A percentile compares a stretch with the other conserved stretches of the same genome.
Conservation (phyloP, 2,113 vertebrate species). For the Pelobates fuscus region DNA sequence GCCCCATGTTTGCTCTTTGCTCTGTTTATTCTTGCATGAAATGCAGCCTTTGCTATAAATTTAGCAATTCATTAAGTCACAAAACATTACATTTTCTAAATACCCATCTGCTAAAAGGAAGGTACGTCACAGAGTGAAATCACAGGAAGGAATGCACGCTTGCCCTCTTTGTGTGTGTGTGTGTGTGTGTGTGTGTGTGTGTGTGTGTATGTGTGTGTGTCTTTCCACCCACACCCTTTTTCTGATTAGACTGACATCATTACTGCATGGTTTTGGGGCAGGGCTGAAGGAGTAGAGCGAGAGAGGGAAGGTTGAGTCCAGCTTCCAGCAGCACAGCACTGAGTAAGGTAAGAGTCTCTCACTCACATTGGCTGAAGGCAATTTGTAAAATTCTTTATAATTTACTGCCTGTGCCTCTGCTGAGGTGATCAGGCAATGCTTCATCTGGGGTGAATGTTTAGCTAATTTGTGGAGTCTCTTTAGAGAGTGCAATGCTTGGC, state of each 20-base stretch:
- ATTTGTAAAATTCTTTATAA: too few species aligned
- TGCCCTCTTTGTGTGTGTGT: neutral
- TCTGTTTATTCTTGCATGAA: too few species aligned
- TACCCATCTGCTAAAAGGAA: neutral
- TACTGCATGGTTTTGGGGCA: slow-evolving; percentile 7
- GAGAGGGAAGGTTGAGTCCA: neutral
- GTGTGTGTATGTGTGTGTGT: neutral
- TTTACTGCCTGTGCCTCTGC: too few species aligned
- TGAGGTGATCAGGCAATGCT: too few species aligned
- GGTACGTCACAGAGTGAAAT: slow-evolving; percentile 4
- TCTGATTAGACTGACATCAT: slow-evolving; percentile 45
- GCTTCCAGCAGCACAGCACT: slow-evolving; percentile 21
- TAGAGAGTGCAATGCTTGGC: too few species aligned
- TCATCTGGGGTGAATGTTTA: too few species aligned
- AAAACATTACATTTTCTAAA: neutral
- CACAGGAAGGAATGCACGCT: slow-evolving; percentile 19
- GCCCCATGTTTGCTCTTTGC: too few species aligned
- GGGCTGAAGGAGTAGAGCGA: slow-evolving; percentile 27
- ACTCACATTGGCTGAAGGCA: too few species aligned
- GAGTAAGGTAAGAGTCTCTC: slow-evolving; percentile 25
- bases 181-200: neutral
- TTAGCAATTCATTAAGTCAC: too few species aligned
- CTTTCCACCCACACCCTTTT: slow-evolving; percentile 34
- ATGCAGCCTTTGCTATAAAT: too few species aligned
- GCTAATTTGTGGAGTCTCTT: too few species aligned